These are phyloP conservation scores for Nebria salina DNA, from an alignment of 2,888 invertebrate species.

Conservation along the genomic window DNA sequence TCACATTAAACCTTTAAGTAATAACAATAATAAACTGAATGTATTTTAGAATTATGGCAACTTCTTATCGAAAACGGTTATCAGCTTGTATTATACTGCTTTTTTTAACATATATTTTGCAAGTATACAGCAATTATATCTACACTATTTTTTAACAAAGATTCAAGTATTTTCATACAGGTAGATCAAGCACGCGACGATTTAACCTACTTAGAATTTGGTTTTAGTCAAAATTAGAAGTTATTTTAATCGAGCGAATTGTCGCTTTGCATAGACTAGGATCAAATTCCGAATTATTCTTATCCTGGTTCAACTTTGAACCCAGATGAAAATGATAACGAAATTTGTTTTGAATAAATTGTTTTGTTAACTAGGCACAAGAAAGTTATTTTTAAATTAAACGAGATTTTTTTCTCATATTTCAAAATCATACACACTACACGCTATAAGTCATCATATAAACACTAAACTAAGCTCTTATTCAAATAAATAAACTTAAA, in stretches of 20 bases:
- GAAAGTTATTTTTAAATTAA: neutral
- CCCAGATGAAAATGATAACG: neutral
- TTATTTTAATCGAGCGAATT: neutral
- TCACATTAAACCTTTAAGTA: conserved; percentile 10
- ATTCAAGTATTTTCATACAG: conserved; percentile 10
- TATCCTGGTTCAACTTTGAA: neutral
- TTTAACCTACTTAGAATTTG: no score
- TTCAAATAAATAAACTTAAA: no score
- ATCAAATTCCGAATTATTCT: conserved; percentile 1
- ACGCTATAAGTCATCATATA: no score
- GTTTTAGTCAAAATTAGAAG: neutral
- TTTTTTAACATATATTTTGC: conserved; percentile 22
- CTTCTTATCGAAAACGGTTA: conserved; percentile 13
- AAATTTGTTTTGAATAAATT: neutral
- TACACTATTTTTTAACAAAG: conserved; percentile 20
- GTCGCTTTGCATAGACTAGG: neutral
- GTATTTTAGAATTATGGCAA: conserved; percentile 23
- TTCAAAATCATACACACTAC: neutral
- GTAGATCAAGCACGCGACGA: no score
- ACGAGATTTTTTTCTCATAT: neutral
- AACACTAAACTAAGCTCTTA: no score
- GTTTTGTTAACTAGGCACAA: neutral
- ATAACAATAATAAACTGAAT: conserved; percentile 19
- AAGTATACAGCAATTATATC: conserved; percentile 15
- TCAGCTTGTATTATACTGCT: conserved; percentile 6